Evolutionary conservation across 37 sponge, comb jelly and placozoan genomes (phyloP), one percentile per base, ranked within the genome.

Genomic region (Bolinopsis microptera): DNA sequence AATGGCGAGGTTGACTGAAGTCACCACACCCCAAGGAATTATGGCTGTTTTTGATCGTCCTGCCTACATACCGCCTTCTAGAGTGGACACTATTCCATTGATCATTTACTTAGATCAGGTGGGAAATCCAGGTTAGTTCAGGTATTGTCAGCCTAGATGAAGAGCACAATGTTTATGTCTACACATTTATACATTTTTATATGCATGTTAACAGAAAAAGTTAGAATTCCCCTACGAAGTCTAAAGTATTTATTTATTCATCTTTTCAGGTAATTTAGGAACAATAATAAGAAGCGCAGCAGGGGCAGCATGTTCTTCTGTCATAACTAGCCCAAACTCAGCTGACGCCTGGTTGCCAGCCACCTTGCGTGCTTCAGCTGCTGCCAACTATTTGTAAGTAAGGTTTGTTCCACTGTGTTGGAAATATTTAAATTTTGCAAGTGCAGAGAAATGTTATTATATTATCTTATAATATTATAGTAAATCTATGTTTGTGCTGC

Each of bases 21-120:
- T 77, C 3, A 18, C 18, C 3, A 77, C 80, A 9, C 0, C 27
- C 18, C 80, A 77, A 77, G 80, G 80, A 16, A 9, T 77, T 32
- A 77, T 77, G 80, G 80, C 80, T 34, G 80, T 77, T 18, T 77
- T 77, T 77, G 80, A 77, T 32, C 27, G 35, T 16, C 80, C 80
- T 32, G 16, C 27, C 80, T 34, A 1, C 1, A 32, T 77, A 34
- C 1, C 35, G 0, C 0, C 37, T 21, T 48, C 5, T 48, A 1
- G 0, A 16, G 80, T 16, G 33, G 18, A 77, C 28, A 21, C 80
- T 35, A 77, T 77, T 77, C 80, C 80, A 33, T 32, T 77, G 33
- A 77, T 77, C 2, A 18, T 77, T 1, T 77, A 35, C 33, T 35
- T 77, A 35, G 80, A 77, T 32, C 27, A 32, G 32, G 33, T 77